Percentiles rank a stretch among this genome's conserved stretches.
These are phyloP conservation scores for Rissa tridactyla DNA, from an alignment of 2,113 vertebrate species.

Conservation along the genomic window DNA sequence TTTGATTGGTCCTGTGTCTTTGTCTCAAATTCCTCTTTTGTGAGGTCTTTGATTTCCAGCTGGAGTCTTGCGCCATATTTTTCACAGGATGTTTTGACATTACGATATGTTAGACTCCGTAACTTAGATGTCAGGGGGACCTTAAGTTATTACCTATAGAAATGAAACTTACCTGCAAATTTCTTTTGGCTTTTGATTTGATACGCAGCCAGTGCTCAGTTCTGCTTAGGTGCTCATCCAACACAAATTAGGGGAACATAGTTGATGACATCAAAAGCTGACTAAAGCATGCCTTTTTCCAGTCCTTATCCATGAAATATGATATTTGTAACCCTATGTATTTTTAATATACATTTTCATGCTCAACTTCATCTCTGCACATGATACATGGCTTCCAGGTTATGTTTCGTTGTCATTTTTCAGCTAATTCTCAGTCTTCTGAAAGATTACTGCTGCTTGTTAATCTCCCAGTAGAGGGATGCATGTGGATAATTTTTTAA, in stretches of 20 bases:
- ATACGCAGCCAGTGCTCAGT: neutral
- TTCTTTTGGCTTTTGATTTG: neutral
- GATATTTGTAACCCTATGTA: neutral
- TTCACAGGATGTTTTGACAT: neutral
- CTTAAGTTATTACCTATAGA: neutral
- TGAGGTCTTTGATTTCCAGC: neutral
- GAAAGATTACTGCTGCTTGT: neutral
- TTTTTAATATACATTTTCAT: neutral
- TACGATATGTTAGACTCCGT: neutral
- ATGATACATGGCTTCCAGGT: neutral
- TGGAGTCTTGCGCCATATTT: neutral
- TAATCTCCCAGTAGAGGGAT: neutral
- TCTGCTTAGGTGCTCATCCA: neutral
- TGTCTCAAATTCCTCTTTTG: neutral
- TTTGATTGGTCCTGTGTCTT: neutral
- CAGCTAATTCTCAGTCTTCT: conserved; percentile 18
- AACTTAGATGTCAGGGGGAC: neutral
- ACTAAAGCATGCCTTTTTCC: neutral
- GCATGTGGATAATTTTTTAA: conserved; percentile 1
- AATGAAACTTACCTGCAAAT: neutral
- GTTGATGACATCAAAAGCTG: neutral
- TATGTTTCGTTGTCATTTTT: neutral
- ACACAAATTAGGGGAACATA: neutral
- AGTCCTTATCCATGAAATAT: neutral
- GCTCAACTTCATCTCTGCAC: neutral